Evolutionary conservation across 2,888 invertebrate genomes (phyloP).

Genomic region (Amaurobius ferox): DNA sequence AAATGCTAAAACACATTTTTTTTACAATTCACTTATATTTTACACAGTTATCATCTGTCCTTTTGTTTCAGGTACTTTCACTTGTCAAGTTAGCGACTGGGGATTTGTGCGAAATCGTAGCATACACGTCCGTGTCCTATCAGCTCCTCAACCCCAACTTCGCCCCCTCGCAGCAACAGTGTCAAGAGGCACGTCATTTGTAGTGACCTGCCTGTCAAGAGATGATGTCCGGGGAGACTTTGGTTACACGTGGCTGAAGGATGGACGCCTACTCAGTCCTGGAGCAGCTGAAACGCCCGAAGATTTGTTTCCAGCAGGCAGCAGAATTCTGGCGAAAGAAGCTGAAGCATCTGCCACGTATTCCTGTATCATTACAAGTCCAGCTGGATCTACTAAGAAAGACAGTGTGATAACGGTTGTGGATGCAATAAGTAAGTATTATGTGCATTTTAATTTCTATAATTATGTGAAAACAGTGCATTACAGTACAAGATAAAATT

Average conservation of each 20-base stretch:
- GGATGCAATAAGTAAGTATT: slow-evolving; percentile 68
- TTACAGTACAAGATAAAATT: too few species aligned
- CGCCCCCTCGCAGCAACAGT: slow-evolving; percentile 70
- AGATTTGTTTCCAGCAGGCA: slow-evolving; percentile 89
- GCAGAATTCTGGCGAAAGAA: slow-evolving; percentile 87
- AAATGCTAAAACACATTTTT: too few species aligned
- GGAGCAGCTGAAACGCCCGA: slow-evolving; percentile 84
- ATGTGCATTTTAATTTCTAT: too few species aligned
- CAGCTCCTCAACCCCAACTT: slow-evolving; percentile 80
- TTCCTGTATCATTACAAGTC: slow-evolving; percentile 73
- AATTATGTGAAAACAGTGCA: too few species aligned
- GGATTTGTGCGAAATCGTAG: slow-evolving; percentile 84
- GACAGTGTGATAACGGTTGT: slow-evolving; percentile 73
- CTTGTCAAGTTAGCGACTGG: slow-evolving; percentile 86
- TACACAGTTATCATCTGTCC: too few species aligned
- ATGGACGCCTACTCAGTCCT: slow-evolving; percentile 82
- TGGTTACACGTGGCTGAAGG: slow-evolving; percentile 91
- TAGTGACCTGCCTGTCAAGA: slow-evolving; percentile 70
- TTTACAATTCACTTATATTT: too few species aligned
- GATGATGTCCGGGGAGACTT: slow-evolving; percentile 77
- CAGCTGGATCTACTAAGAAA: slow-evolving; percentile 62
- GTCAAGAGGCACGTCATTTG: slow-evolving; percentile 42
- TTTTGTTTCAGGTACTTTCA: slow-evolving; percentile 80
- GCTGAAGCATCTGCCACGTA: slow-evolving; percentile 68
- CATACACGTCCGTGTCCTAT: slow-evolving; percentile 81